phyloP scores from a whole-genome alignment of 2,113 vertebrate species.

The Osmerus mordax region DNA sequence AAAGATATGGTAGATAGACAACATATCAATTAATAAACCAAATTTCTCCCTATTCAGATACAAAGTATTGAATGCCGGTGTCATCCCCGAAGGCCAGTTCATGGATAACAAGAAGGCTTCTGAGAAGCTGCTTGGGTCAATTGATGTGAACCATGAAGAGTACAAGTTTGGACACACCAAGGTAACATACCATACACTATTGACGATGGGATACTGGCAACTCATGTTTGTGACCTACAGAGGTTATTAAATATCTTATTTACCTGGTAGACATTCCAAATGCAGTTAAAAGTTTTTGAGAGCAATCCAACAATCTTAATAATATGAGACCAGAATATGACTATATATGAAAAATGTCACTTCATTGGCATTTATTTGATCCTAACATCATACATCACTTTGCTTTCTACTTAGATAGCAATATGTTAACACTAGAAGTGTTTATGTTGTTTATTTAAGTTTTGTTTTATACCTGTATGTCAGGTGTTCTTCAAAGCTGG shows the following conservation, averaged over 20 bases:
- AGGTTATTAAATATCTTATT: no score
- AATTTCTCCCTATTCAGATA: slow-evolving; percentile 31
- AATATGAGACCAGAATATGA: no score
- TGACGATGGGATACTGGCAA: no score
- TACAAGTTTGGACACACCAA: slow-evolving; percentile 59
- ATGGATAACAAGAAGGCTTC: slow-evolving; percentile 47
- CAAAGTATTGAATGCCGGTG: slow-evolving; percentile 54
- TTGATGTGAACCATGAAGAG: slow-evolving; percentile 46
- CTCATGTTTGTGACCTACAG: no score
- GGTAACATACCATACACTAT: slow-evolving; percentile 16
- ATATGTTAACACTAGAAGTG: background rate
- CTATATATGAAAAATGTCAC: no score
- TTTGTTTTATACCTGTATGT: background rate
- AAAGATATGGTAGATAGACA: no score
- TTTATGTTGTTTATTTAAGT: background rate
- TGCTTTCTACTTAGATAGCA: background rate
- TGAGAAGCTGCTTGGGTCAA: slow-evolving; percentile 52
- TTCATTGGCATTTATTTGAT: no score
- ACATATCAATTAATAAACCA: background rate
- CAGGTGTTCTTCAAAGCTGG: slow-evolving; percentile 91
- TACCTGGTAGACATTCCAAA: no score
- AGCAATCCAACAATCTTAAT: no score
- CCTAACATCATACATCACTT: no score
- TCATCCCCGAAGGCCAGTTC: slow-evolving; percentile 52
- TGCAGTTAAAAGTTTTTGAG: no score